These are phyloP conservation scores for Lepidostoma basale DNA, from an alignment of 1,140 invertebrate genomes.

Conservation along the genomic window DNA sequence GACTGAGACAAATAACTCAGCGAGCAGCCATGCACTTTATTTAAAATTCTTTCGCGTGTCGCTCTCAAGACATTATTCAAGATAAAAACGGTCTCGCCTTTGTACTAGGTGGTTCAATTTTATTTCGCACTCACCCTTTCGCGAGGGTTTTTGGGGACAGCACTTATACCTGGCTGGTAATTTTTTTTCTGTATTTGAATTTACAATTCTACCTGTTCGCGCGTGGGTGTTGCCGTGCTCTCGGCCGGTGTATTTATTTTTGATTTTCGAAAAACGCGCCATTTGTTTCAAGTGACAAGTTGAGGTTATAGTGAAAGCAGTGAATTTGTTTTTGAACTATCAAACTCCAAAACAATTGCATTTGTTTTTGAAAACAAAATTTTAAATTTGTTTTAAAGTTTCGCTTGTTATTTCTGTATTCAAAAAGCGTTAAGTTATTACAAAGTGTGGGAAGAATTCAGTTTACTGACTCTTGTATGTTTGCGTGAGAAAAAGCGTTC, in stretches of 20 bases:
- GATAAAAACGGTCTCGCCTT: not conserved
- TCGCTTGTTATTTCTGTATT: not conserved
- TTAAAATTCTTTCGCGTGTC: not conserved
- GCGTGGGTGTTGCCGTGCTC: conserved; percentile 19
- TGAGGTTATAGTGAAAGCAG: conserved; percentile 16
- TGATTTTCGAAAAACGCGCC: conserved; percentile 20
- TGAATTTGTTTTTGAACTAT: conserved; percentile 18
- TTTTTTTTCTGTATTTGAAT: conserved; percentile 28
- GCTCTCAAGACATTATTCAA: not conserved
- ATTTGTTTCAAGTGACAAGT: not conserved
- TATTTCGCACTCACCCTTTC: not conserved
- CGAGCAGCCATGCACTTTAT: not conserved
- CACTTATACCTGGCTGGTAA: conserved; percentile 19
- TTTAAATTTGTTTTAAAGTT: not conserved
- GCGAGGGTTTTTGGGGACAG: not conserved
- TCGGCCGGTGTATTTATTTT: conserved; percentile 9
- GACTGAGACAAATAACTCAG: not conserved
- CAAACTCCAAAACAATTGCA: not conserved
- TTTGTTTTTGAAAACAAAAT: not conserved
- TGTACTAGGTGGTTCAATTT: not conserved
- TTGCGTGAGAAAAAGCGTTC: not conserved
- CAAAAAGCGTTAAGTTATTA: not conserved
- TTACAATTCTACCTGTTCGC: conserved; percentile 26
- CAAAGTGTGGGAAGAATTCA: not conserved
- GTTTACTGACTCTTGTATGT: not conserved